Base-by-base conservation (phyloP, 2,113 vertebrate species). In the Murina feae region DNA sequence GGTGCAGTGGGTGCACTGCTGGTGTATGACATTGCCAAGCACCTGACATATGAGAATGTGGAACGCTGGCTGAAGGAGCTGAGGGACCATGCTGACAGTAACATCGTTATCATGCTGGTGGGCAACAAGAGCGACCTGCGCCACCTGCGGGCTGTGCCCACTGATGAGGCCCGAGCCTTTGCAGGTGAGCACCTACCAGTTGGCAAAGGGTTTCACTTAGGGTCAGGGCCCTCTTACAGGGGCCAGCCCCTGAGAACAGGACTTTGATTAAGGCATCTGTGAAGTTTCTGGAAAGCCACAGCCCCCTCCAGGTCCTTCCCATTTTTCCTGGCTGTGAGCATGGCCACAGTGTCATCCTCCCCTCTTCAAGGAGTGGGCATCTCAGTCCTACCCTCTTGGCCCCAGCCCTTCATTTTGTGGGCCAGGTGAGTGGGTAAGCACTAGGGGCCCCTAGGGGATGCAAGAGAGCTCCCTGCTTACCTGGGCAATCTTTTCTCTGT, bases 61-160 rank as follows among this genome's bases (percentile, higher is more conserved):
- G 99, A 99, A 91, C 99, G 99, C 95, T 99, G 99, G 99, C 98
- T 99, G 95, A 99, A 99, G 98, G 99, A 99, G 97, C 98, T 99
- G n/a, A 98, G 99, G 81, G 99, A 99, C 94, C 99, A 99, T 0
- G 99, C 99, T 0, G 99, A 99, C 97, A 99, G 99, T 98, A 99
- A 99, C 96, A 99, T 99, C 0, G 99, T 99, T 95, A 99, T 99
- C 97, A 99, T 99, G 99, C 98, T 99, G 96, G 99, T 99, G 93
- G 99, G 99, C 39, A 99, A 99, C 98, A 99, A 99, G 98, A 99
- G 99, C 0, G 99, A 99, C 97, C 98, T 99, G 65, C 99, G 99
- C 55, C 99, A 99, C 83, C 98, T 99, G 58, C 97, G 99, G 82
- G 99, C 99, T 0, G 99, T 99, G 97, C 99, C 99, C 96, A 99